Base-by-base conservation (phyloP, 2,113 vertebrate species). In the Crotalus horridus region DNA sequence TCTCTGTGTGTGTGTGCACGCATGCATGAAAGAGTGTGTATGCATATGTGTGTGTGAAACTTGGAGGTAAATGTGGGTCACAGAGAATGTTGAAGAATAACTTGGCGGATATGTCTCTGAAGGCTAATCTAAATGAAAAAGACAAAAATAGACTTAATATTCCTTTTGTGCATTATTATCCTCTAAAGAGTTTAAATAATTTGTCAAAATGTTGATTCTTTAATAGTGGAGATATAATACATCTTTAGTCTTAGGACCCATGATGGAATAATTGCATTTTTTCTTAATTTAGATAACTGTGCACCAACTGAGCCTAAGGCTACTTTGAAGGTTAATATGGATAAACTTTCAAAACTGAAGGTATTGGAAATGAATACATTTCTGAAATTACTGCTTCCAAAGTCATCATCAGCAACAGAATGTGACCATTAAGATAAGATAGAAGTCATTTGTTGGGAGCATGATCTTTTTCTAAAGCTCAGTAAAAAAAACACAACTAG, bases 271-370 rank as follows among this genome's bases (percentile, higher is more conserved):
- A 24, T 95, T 93, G 61, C 91, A 24, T 94, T 89, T 91, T 91
- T 39, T 87, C 15, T 95, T 33, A 94, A 51, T 54, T 92, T 74
- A 90, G 46, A 56, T 81, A 94, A 51, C 69, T 46, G 15, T 89
- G 20, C 9, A 91, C 51, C 85, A 96, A 90, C 59, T 94, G 64
- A 94, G 91, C 26, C 6, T 69, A 64, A 91, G 81, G 1, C n/a
- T 94, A 17, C 3, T 90, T 93, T 91, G 91, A 94, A 95, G 15
- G 51, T 10, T 91, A 91, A 92, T 93, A 12, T 69, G 29, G 93
- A 93, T 88, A 95, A 96, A 91, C 20, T 93, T 95, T 92, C 90
- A 56, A 81, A 95, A 95, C 94, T 93, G 20, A 93, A 24, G 85
- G 59, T 8, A 29, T 69, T 46, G 93, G 12, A 26, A 88, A 93